phyloP scores from a whole-genome alignment of 1,140 invertebrate species.

The Orussus abietinus region DNA sequence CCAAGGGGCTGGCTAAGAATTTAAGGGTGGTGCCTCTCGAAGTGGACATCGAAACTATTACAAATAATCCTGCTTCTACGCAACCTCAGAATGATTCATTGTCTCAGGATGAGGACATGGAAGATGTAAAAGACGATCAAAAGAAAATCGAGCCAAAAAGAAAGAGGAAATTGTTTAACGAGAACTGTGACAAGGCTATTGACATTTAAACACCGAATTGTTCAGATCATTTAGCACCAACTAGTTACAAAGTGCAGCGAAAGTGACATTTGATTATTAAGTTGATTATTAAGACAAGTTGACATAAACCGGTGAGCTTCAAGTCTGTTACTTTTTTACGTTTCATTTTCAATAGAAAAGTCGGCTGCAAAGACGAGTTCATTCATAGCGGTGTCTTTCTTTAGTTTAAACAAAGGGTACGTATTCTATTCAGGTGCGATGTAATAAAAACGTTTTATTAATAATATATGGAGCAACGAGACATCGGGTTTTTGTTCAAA shows the following conservation, averaged over 20 bases:
- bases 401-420: too few relatives aligned
- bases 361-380: too few relatives aligned
- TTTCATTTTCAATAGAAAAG: neutral
- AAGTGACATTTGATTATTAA: neutral
- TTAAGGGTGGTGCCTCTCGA: too few relatives aligned
- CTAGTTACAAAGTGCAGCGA: too few relatives aligned
- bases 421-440: too few relatives aligned
- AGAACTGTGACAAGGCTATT: neutral
- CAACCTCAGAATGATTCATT: neutral
- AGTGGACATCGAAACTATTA: too few relatives aligned
- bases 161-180: slow-evolving; percentile 23
- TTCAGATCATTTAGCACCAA: too few relatives aligned
- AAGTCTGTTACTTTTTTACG: neutral
- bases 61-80: too few relatives aligned
- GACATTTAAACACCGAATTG: slow-evolving; percentile 8
- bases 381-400: too few relatives aligned
- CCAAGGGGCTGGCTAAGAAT: neutral
- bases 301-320: neutral
- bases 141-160: neutral
- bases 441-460: too few relatives aligned
- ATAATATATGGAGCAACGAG: too few relatives aligned
- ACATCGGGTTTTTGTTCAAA: too few relatives aligned
- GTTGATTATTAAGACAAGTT: neutral
- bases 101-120: neutral
- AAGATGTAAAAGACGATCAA: neutral